Conservation (phyloP, 2,113 vertebrate genomes). For the Ceyx cyanopectus region DNA sequence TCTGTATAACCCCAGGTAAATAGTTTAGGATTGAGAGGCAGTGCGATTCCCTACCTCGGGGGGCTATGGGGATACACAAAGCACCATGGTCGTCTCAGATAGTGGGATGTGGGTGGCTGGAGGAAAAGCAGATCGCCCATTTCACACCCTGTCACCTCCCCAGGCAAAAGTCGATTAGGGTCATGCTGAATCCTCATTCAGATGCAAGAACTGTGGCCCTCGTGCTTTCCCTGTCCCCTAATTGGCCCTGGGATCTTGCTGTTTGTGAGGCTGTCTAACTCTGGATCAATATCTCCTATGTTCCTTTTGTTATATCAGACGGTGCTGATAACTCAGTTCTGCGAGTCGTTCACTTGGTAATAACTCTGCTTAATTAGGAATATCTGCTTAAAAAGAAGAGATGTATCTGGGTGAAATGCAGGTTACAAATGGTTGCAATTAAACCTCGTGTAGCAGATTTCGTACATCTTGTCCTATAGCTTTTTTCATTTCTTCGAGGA, state of each 20-base stretch:
- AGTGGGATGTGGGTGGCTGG: neutral
- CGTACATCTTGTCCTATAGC: neutral
- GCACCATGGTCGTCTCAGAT: neutral
- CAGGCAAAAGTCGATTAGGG: neutral
- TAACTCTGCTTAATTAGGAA: slow-evolving; percentile 47
- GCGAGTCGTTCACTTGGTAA: neutral
- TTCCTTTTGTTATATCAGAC: neutral
- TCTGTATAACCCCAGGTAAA: neutral
- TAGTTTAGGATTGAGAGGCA: neutral
- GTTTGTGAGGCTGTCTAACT: neutral
- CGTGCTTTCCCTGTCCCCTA: neutral
- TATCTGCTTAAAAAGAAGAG: slow-evolving; percentile 35
- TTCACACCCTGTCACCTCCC: neutral
- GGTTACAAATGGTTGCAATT: slow-evolving; percentile 55
- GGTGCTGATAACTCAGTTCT: neutral
- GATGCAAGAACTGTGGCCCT: neutral
- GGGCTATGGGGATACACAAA: neutral
- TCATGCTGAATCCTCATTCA: neutral
- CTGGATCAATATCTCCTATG: neutral
- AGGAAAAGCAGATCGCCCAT: neutral
- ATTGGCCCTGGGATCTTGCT: neutral
- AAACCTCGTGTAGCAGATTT: neutral
- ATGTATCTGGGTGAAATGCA: neutral
- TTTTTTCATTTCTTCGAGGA: neutral
- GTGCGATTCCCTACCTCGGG: neutral